phyloP scores from a whole-genome alignment of 2,113 vertebrate species.

The Stigmatopora argus region DNA sequence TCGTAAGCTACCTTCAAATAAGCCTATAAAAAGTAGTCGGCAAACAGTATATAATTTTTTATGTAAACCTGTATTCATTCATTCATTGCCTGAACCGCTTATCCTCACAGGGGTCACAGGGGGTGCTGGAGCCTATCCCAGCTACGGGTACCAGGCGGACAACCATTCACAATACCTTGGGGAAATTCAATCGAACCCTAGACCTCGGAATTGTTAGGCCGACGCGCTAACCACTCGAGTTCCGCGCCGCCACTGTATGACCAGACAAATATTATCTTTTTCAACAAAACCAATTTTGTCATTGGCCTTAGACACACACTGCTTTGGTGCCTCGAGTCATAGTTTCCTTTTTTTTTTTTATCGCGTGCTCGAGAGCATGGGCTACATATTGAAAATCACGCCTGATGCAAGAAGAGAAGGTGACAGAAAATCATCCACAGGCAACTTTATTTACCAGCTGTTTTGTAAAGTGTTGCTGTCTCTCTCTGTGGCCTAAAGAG shows the following conservation, averaged over 20 bases:
- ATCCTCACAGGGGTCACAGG: too few relatives aligned
- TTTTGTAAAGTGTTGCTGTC: slow-evolving; percentile 38
- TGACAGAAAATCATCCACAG: slow-evolving; percentile 56
- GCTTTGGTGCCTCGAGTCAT: not conserved
- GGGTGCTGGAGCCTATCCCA: too few relatives aligned
- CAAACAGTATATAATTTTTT: not conserved
- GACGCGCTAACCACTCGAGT: too few relatives aligned
- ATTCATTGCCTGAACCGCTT: too few relatives aligned
- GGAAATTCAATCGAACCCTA: too few relatives aligned
- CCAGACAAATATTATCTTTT: not conserved
- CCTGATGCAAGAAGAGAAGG: slow-evolving; percentile 59
- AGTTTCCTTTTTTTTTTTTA: slow-evolving; percentile 5
- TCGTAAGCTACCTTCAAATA: not conserved
- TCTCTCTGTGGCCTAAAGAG: slow-evolving; percentile 25
- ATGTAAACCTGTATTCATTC: not conserved
- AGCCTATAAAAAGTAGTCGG: not conserved
- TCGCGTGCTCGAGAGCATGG: slow-evolving; percentile 37
- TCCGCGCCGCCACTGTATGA: too few relatives aligned
- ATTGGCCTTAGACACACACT: not conserved
- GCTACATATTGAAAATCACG: slow-evolving; percentile 48
- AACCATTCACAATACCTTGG: too few relatives aligned
- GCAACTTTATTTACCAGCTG: slow-evolving; percentile 46
- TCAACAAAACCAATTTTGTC: not conserved
- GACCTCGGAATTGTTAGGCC: too few relatives aligned
- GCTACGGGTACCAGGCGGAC: too few relatives aligned